phyloP scores from a whole-genome alignment of 1,140 invertebrate genomes.

The Anagrus nilaparvatae region DNA sequence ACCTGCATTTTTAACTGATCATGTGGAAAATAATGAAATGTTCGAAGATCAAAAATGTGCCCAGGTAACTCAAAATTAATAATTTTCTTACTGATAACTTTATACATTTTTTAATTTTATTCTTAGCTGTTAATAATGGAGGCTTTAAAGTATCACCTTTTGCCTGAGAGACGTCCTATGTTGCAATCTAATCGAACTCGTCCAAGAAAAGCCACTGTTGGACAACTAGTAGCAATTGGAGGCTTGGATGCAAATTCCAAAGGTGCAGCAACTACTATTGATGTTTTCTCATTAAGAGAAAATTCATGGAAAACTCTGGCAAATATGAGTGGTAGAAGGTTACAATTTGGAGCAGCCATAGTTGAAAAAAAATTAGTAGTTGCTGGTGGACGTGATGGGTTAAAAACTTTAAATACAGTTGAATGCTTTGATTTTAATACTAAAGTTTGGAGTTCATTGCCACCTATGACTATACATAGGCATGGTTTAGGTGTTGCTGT shows the following conservation, averaged over 20 bases:
- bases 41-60: conserved; percentile 44
- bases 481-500: conserved; percentile 65
- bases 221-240: conserved; percentile 75
- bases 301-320: conserved; percentile 72
- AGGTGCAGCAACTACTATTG: conserved; percentile 80
- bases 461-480: conserved; percentile 80
- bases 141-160: conserved; percentile 82
- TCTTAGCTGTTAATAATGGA: conserved; percentile 69
- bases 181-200: conserved; percentile 70
- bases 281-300: conserved; percentile 76
- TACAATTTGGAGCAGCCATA: conserved; percentile 85
- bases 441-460: conserved; percentile 67
- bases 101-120: background rate
- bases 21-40: conserved; percentile 61
- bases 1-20: conserved; percentile 79
- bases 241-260: conserved; percentile 79
- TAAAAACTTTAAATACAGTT: conserved; percentile 84
- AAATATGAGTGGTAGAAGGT: conserved; percentile 67
- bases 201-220: conserved; percentile 84
- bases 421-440: conserved; percentile 75
- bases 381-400: conserved; percentile 84
- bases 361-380: conserved; percentile 74
- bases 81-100: background rate
- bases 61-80: conserved; percentile 41
- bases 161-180: conserved; percentile 72